Evolutionary conservation across 2,113 vertebrate species (phyloP).

Genomic region (Hemiscyllium ocellatum): DNA sequence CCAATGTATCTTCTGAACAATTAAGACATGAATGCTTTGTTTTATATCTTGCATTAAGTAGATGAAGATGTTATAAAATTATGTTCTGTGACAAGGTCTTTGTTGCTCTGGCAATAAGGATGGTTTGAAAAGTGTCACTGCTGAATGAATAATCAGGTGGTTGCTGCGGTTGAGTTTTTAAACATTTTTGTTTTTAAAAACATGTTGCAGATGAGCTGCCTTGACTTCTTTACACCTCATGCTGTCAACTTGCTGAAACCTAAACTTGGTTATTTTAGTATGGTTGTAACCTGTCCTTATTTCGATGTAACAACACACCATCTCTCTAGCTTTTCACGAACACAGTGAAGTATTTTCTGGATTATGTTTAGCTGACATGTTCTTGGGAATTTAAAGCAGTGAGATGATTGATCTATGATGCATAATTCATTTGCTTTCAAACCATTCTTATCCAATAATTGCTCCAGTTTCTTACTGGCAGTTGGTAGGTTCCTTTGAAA

Average conservation of each 20-base stretch:
- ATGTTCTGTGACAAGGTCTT: neutral
- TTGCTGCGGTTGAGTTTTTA: neutral
- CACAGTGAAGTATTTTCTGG: slow-evolving; percentile 45
- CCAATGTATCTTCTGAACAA: neutral
- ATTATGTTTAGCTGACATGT: slow-evolving; percentile 69
- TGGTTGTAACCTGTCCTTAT: neutral
- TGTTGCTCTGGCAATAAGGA: neutral
- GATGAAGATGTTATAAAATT: neutral
- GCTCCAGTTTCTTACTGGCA: slow-evolving; percentile 61
- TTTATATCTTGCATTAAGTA: neutral
- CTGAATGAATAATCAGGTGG: slow-evolving; percentile 3
- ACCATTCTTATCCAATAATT: slow-evolving; percentile 55
- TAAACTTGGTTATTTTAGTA: neutral
- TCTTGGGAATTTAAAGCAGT: slow-evolving; percentile 58
- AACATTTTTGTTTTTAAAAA: neutral
- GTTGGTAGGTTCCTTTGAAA: slow-evolving; percentile 61
- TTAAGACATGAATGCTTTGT: neutral
- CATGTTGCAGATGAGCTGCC: neutral
- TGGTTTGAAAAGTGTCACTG: neutral
- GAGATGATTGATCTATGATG: slow-evolving; percentile 60
- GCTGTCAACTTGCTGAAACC: slow-evolving; percentile 1
- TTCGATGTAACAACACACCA: neutral
- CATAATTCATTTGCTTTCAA: slow-evolving; percentile 57
- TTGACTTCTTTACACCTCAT: neutral
- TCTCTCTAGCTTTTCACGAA: neutral